These are phyloP conservation scores for Laothoe populi DNA, from an alignment of 2,888 invertebrate species.

Conservation along the genomic window DNA sequence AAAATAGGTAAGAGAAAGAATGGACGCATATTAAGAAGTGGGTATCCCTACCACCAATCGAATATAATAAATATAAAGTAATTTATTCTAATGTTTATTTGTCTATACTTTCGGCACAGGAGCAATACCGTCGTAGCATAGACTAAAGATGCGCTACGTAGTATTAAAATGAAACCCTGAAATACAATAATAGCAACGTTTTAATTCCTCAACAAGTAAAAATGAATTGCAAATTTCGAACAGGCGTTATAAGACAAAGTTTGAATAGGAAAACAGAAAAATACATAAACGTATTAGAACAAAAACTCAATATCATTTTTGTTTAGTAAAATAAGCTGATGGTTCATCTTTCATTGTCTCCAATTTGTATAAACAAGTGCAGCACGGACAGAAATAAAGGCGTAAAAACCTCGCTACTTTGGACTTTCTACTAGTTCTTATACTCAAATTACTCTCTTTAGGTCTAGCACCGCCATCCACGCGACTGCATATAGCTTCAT, in stretches of 20 bases:
- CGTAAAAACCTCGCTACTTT: slow-evolving; percentile 72
- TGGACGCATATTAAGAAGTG: no score
- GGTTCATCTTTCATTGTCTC: slow-evolving; percentile 63
- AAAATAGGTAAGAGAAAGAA: no score
- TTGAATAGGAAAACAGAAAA: neutral
- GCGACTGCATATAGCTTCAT: slow-evolving; percentile 43
- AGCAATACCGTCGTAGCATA: no score
- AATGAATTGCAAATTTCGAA: neutral
- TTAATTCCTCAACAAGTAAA: slow-evolving; percentile 7
- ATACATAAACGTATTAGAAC: neutral
- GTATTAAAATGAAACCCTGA: neutral
- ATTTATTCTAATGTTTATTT: no score
- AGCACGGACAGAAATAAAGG: slow-evolving; percentile 77
- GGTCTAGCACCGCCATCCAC: slow-evolving; percentile 40
- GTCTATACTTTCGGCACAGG: no score
- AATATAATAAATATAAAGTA: no score
- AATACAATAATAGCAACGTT: slow-evolving; percentile 8
- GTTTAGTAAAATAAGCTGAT: slow-evolving; percentile 22
- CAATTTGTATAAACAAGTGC: slow-evolving; percentile 71
- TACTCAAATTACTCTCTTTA: slow-evolving; percentile 46
- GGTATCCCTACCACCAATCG: no score
- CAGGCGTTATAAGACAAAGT: slow-evolving; percentile 12
- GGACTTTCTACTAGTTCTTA: slow-evolving; percentile 52
- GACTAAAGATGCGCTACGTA: no score
- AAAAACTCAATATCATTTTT: neutral